These are phyloP conservation scores for Hydractinia symbiolongicarpus DNA, from an alignment of 30 jellyfish, hydroid and myxozoan species.

Conservation along the genomic window DNA sequence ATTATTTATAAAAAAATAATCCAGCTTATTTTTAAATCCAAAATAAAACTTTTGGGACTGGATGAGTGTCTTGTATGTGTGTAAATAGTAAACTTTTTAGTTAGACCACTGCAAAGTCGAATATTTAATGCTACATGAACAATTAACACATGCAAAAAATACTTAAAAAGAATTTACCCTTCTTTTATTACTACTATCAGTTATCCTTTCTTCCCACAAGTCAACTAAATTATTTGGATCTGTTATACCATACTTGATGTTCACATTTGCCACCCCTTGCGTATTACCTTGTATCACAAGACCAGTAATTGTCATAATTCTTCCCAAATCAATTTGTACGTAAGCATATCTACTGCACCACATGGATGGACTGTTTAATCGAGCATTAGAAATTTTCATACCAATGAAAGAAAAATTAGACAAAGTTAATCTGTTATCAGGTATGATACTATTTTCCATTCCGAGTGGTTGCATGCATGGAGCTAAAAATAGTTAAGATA, in stretches of 20 bases:
- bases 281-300: neutral
- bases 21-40: too few species aligned
- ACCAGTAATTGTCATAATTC: conserved; percentile 9
- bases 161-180: too few species aligned
- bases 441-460: conserved; percentile 6
- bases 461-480: conserved; percentile 8
- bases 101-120: too few species aligned
- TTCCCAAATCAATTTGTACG: conserved; percentile 7
- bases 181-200: too few species aligned
- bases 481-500: neutral
- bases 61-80: too few species aligned
- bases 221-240: neutral
- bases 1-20: too few species aligned
- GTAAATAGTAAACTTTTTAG: too few species aligned
- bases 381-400: neutral
- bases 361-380: neutral
- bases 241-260: neutral
- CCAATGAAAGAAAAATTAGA: neutral
- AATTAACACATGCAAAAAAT: too few species aligned
- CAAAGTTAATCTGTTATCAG: neutral
- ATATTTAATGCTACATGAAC: too few species aligned
- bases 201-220: too few species aligned
- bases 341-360: neutral
- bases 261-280: neutral
- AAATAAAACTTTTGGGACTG: too few species aligned